Evolutionary conservation across 2,888 invertebrate species (phyloP), one percentile per base, ranked within the genome.

Genomic region (Microplitis deprimator): DNA sequence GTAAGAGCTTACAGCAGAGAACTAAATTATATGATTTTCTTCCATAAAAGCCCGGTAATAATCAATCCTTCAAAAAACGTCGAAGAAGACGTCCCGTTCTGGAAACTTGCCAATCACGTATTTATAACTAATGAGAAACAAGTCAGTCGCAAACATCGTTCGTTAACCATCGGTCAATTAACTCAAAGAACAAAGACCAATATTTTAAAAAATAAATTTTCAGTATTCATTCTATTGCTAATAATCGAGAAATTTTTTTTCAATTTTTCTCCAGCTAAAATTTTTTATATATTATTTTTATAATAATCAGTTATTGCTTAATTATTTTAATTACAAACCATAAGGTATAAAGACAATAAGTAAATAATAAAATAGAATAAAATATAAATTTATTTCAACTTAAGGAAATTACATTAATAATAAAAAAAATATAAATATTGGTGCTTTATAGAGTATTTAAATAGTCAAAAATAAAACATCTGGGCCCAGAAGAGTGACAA

Each of bases 61-160:
- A 65, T 68, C 68, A 64, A 20, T 65, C 73, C 50, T 59, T 68
- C 61, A 70, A 68, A 75, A 84, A 82, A 81, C 79, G 79, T 83
- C 81, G 80, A 83, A 82, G 79, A 80, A 77, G 79, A 75, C 81
- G 80, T 77, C 81, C 79, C 75, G 78, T 82, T 83, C 83, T 85
- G 85, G 84, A 83, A 82, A 79, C 79, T 81, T 84, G 85, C 83
- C 85, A 82, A 82, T 81, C 75, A 83, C 85, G 85, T 88, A 88
- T 89, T 89, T 89, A 86, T 88, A 88, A 88, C 88, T 86, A 88
- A 89, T 89, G 86, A 87, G 86, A 84, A 81, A 38, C 79, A 69
- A 81, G 78, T 80, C 80, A 81, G 85, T 85, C 77, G 82, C 81
- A 79, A 83, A 82, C 82, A 77, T 81, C 76, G 77, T 79, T 83